These are phyloP conservation scores for Plemyria rubiginata DNA, from an alignment of 2,888 invertebrate species.

Conservation along the genomic window DNA sequence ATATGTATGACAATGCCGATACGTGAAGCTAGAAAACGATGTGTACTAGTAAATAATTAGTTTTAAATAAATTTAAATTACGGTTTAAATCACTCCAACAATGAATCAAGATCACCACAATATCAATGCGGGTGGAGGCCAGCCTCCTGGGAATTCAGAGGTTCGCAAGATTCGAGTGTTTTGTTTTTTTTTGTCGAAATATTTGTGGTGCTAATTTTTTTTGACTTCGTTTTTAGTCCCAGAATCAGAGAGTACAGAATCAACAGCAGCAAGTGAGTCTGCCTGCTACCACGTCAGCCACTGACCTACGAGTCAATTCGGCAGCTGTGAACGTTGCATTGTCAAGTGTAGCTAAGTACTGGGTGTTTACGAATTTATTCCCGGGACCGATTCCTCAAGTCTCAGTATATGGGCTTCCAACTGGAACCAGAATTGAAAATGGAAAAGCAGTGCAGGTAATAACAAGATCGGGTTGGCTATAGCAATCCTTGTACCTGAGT, in stretches of 20 bases:
- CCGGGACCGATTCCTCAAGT: constrained; percentile 91
- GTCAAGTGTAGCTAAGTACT: constrained; percentile 92
- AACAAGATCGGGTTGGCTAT: too few species aligned
- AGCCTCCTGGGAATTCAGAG: constrained; percentile 83
- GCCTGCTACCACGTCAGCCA: constrained; percentile 84
- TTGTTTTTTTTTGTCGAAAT: constrained; percentile 49
- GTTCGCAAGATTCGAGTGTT: constrained; percentile 66
- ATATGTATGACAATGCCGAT: constrained; percentile 80
- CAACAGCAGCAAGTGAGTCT: constrained; percentile 71
- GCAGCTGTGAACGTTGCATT: constrained; percentile 89
- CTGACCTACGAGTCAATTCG: constrained; percentile 86
- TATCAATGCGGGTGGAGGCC: constrained; percentile 86
- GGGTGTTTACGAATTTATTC: constrained; percentile 93
- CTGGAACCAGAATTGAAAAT: constrained; percentile 85
- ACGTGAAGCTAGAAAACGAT: constrained; percentile 76
- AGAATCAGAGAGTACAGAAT: constrained; percentile 71
- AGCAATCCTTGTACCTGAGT: too few species aligned
- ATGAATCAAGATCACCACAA: constrained; percentile 83
- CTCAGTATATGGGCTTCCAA: constrained; percentile 88
- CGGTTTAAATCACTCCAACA: constrained; percentile 60
- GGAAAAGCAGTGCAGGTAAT: constrained; percentile 86
- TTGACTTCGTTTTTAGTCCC: constrained; percentile 65
- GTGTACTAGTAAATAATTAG: constrained; percentile 70
- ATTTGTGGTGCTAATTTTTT: constrained; percentile 49
- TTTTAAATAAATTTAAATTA: constrained; percentile 54